Evolutionary conservation across 2,888 invertebrate genomes (phyloP), one percentile per base, ranked within the genome.

Genomic region (Keiferia lycopersicella): DNA sequence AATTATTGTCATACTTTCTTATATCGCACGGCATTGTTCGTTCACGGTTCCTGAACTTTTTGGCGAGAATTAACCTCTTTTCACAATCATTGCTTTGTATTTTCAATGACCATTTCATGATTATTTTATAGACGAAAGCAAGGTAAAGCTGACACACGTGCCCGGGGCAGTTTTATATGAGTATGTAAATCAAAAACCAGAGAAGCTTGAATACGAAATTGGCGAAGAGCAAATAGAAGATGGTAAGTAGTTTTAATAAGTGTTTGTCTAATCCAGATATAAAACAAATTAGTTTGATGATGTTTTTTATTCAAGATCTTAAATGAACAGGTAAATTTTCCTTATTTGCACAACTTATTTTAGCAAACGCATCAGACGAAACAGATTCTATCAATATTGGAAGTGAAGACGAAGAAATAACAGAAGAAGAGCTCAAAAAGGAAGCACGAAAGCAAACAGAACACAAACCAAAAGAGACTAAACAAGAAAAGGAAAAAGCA

Each of bases 141-240:
- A 86, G 70, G 81, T 82, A 12, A 88, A 83, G 61, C 68, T 91
- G 18, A 87, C 87, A 0, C 79, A 83, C 20, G 81, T 87, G 0
- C 86, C 88, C 0, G 90, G 88, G 0, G 89, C 87, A 0, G 74
- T 83, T 0, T 69, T 87, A 22, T 84, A 77, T 62, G 73, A 85
- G 59, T 87, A 87, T 51, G 66, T 87, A 1, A 78, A 84, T 10
- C 74, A 72, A 0, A 80, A 82, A 26, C 64, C 67, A 1, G 64
- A 71, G 12, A 75, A 83, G 1, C 63, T 88, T 0, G 53, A 82
- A 8, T 89, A 83, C 57, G 86, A 89, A 66, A 85, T 91, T 2
- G 89, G 90, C 7, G 87, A 89, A 20, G 87, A 91, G 64, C 73
- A 78, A 10, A 56, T 88, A 2, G 86, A 88, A 0, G 79, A 81